Evolutionary conservation across 2,113 vertebrate genomes (phyloP), one percentile per base, ranked within the genome.

Genomic region (Apus apus): DNA sequence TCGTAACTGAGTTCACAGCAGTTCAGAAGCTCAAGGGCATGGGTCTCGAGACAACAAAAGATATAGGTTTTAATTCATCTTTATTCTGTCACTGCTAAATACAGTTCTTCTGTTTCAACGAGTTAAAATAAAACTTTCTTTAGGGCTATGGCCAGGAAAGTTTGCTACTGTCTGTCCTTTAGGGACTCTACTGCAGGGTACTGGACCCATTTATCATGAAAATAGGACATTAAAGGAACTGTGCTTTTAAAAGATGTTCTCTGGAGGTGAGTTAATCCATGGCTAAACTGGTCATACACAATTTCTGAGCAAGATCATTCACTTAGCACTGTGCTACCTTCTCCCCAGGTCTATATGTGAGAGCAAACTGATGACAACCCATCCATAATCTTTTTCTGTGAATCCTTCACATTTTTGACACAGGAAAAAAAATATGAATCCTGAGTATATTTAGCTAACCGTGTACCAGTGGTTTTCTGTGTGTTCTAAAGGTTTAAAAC

Each of bases 51-150:
- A 65, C 58, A 22, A 3, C 2, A 1, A 80, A 87, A 90, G 19
- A 48, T 10, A 58, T 2, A 4, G 0, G 2, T 78, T 53, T 91
- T 85, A 92, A 40, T 57, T 70, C 57, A 76, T 62, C 21, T 4
- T 89, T 87, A 30, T 50, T 89, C 56, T 87, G 34, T 66, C 64
- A 62, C 48, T 19, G 17, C 72, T 86, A 78, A 84, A 81, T 43
- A 51, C 2, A 5, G 15, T 46, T 62, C 32, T 81, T 93, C 71
- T 93, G 25, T 77, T 91, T 74, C 65, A 58, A 27, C 71, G 43
- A 85, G 46, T 54, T 90, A 70, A 89, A 93, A 72, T 53, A 68
- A 90, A 95, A 92, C 27, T 93, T 90, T 58, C 34, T 91, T 84
- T 50, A 58, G 20, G 77, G 13, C 48, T 91, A 18, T 15, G 46